Evolutionary conservation across 2,113 vertebrate species (phyloP).

Genomic region (Sarotherodon lohbergeri): DNA sequence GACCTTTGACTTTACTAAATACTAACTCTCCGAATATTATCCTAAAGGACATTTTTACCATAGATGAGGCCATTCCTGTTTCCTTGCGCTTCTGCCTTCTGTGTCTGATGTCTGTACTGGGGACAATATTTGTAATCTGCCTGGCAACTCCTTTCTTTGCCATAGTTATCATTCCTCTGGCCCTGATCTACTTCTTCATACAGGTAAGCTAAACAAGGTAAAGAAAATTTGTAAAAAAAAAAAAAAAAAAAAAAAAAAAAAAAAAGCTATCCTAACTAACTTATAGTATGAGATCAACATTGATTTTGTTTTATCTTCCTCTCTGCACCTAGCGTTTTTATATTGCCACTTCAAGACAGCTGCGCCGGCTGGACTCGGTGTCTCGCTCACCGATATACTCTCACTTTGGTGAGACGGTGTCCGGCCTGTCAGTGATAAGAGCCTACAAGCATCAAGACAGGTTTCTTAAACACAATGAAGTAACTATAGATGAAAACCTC

Average conservation of each 20-base stretch:
- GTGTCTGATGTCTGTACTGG: conserved; percentile 80
- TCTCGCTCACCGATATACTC: conserved; percentile 93
- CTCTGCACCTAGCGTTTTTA: conserved; percentile 79
- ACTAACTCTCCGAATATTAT: background rate
- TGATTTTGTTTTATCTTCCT: background rate
- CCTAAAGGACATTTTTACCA: conserved; percentile 85
- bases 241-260: background rate
- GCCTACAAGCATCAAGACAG: conserved; percentile 86
- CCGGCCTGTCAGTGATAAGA: conserved; percentile 86
- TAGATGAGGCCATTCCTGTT: conserved; percentile 87
- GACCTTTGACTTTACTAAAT: background rate
- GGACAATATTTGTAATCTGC: conserved; percentile 84
- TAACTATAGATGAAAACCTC: conserved; percentile 81
- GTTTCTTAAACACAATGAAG: conserved; percentile 81
- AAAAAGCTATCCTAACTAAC: rapidly evolving
- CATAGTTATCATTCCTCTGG: conserved; percentile 78
- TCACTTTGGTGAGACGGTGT: conserved; percentile 90
- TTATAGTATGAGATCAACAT: background rate
- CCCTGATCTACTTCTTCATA: conserved; percentile 82
- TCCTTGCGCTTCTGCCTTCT: conserved; percentile 81
- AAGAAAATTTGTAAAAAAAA: too few relatives aligned
- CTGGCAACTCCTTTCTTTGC: conserved; percentile 82
- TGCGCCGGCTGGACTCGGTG: conserved; percentile 85
- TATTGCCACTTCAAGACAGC: conserved; percentile 84
- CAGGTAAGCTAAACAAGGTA: conserved; percentile 71